Base-by-base conservation (phyloP, 2,113 vertebrate genomes). In the Lontra canadensis region DNA sequence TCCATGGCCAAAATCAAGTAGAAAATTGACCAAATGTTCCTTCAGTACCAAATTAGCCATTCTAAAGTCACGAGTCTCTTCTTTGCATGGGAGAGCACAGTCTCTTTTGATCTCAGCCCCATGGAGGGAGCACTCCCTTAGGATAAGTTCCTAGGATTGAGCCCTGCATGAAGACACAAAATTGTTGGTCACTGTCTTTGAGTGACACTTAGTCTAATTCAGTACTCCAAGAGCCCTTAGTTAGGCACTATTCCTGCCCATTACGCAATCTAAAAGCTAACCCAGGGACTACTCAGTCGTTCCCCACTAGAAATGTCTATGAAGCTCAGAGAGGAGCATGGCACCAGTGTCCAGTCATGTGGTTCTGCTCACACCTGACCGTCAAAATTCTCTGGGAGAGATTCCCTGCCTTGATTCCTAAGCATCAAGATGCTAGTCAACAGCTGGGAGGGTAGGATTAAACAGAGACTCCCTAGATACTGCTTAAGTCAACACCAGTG, bases 151-250 rank as follows among this genome's bases (percentile, higher is more conserved):
- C 83, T n/a, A 17, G 71, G 52, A 15, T 39, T 52, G 39, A 65
- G 76, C 78, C 67, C 69, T 88, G 36, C n/a, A 1, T 69, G 61
- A 52, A 88, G 69, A 87, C 74, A 65, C 36, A 42, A 2, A 67
- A 23, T 59, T 87, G 23, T 63, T 71, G 55, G 36, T 86, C 84
- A 92, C 88, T 57, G 59, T 78, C 73, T 94, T 34, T 81, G 76
- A 90, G 80, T 52, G 34, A 88, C 52, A 81, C 65, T 93, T 57
- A 26, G 57, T 76, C 71, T 92, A 61, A 85, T 90, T 90, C 82
- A 42, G 14, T n/a, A n/a, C 69, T 84, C 61, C 52, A 73, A 85
- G 71, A 83, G 36, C 15, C 65, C 74, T 92, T 93, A 88, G 69
- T 84, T 73, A 78, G 88, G 61, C 55, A 88, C 57, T 73, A 25